phyloP scores from a whole-genome alignment of 2,113 vertebrate genomes.

The Percopsis transmontana region DNA sequence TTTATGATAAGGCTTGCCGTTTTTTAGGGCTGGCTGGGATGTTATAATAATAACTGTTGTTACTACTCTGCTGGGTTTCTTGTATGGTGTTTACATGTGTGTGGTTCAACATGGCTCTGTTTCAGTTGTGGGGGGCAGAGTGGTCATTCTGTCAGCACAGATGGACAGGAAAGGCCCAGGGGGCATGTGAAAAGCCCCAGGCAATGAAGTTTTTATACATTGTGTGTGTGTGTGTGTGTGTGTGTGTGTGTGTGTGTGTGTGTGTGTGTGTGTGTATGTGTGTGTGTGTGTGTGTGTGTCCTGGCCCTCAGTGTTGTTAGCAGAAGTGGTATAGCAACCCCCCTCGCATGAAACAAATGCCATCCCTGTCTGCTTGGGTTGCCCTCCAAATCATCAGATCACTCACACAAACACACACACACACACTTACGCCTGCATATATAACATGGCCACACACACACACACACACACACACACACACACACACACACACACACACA shows the following conservation, averaged over 20 bases:
- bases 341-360: conserved; percentile 69
- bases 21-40: no score
- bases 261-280: conserved; percentile 16
- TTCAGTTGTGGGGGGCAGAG: conserved; percentile 58
- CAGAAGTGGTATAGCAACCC: conserved; percentile 47
- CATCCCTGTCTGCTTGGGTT: conserved; percentile 60
- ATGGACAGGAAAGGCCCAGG: conserved; percentile 74
- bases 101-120: conserved; percentile 40
- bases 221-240: conserved; percentile 25
- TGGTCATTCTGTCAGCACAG: conserved; percentile 77
- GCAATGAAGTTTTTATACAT: conserved; percentile 58
- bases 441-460: conserved; percentile 41
- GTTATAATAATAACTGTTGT: no score
- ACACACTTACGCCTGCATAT: not conserved
- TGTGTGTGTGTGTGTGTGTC: conserved; percentile 7
- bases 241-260: conserved; percentile 26
- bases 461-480: conserved; percentile 18
- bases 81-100: conserved; percentile 33
- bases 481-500: conserved; percentile 2
- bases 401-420: conserved; percentile 39
- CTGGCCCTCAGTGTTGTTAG: conserved; percentile 30
- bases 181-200: conserved; percentile 62
- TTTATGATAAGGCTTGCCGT: no score
- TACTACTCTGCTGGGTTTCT: conserved; percentile 18
- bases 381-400: conserved; percentile 64